Evolutionary conservation across 2,888 invertebrate species (phyloP).

Genomic region (Acholoe squamosa): DNA sequence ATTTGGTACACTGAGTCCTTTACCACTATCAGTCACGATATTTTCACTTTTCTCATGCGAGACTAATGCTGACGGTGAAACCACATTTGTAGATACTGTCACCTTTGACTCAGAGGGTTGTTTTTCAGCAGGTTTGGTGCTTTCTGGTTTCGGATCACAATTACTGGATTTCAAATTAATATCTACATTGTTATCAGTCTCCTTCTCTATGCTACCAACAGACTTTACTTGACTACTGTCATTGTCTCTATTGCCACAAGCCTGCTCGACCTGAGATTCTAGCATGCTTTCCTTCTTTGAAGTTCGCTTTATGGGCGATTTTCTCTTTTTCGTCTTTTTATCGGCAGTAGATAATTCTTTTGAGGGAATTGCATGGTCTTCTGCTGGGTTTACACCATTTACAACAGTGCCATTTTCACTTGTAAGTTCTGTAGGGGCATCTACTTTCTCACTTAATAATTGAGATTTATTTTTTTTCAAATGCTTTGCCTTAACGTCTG

Average conservation of each 20-base stretch:
- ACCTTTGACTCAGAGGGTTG: not conserved
- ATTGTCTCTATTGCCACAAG: not conserved
- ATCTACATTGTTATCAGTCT: not conserved
- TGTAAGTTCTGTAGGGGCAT: not conserved
- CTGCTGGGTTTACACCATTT: not conserved
- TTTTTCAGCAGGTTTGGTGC: not conserved
- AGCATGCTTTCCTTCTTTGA: not conserved
- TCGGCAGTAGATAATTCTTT: not conserved
- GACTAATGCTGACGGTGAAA: not conserved
- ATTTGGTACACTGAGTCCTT: not conserved
- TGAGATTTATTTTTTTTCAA: not conserved
- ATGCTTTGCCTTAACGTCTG: not conserved
- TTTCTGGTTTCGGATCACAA: not conserved
- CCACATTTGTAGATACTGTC: not conserved
- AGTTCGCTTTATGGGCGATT: not conserved
- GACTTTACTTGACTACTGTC: not conserved
- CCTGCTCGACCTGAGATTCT: constrained; percentile 10
- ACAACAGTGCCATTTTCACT: not conserved
- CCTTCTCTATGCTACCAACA: not conserved
- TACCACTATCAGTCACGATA: not conserved
- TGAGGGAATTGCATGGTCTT: not conserved
- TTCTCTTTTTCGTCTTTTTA: constrained; percentile 33
- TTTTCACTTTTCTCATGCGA: not conserved
- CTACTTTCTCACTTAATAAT: not conserved
- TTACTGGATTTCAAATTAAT: not conserved